Conservation (phyloP, 2,888 invertebrate species). For the Saturnia pavonia region DNA sequence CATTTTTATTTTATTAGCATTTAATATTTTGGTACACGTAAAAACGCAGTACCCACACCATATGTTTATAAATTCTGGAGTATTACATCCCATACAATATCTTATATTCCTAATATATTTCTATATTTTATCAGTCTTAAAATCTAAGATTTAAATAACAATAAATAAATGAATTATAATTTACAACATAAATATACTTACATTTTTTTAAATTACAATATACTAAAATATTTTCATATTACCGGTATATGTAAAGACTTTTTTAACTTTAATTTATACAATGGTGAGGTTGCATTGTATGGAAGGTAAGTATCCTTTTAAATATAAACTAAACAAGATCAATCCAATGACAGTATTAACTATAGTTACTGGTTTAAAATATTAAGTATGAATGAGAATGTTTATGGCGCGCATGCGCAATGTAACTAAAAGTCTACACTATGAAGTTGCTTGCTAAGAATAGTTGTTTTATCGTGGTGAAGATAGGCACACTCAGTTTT, state of each 20-base stretch:
- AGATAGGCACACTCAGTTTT: too few species aligned
- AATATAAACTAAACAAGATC: not conserved
- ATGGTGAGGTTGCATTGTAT: not conserved
- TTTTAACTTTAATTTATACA: not conserved
- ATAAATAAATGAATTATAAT: slow-evolving; percentile 68
- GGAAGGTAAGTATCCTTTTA: not conserved
- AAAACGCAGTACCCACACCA: not conserved
- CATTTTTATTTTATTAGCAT: too few species aligned
- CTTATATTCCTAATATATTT: slow-evolving; percentile 20
- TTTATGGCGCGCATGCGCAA: too few species aligned
- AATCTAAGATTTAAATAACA: slow-evolving; percentile 48
- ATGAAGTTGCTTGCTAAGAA: too few species aligned
- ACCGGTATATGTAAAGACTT: not conserved
- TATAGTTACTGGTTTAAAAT: not conserved
- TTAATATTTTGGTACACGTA: not conserved
- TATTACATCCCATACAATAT: not conserved
- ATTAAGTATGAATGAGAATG: not conserved
- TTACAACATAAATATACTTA: slow-evolving; percentile 57
- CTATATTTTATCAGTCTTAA: slow-evolving; percentile 52
- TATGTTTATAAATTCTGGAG: not conserved
- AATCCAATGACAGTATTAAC: not conserved
- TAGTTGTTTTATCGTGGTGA: too few species aligned
- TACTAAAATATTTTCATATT: not conserved
- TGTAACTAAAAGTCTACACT: too few species aligned
- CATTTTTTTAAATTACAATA: slow-evolving; percentile 35